These are phyloP conservation scores for Protonibea diacanthus DNA, from an alignment of 2,797 vertebrate genomes.

Conservation along the genomic window DNA sequence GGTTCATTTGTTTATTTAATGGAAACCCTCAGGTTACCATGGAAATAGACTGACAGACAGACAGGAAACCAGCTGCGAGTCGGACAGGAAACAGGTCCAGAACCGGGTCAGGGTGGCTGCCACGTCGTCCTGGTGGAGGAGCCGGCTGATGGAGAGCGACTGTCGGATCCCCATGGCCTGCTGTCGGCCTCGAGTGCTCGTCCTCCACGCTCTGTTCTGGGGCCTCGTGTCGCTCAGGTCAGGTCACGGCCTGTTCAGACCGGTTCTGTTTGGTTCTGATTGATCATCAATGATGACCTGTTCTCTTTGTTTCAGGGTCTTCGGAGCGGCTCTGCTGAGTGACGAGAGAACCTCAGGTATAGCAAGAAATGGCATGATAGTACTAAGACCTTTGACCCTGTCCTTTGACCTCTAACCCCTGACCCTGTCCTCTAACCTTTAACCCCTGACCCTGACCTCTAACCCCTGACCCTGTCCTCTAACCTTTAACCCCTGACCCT, in stretches of 20 bases:
- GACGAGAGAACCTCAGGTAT: constrained; percentile 83
- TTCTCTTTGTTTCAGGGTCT: constrained; percentile 79
- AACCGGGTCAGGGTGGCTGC: constrained; percentile 51
- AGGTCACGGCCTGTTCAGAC: constrained; percentile 2
- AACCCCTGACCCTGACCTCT: too few species aligned
- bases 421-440: too few species aligned
- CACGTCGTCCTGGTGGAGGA: constrained; percentile 47
- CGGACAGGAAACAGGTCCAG: neutral
- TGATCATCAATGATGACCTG: neutral
- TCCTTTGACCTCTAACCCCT: too few species aligned
- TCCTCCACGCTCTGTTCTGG: constrained; percentile 86
- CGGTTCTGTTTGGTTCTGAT: too few species aligned
- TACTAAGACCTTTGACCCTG: neutral
- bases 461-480: neutral
- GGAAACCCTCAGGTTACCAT: neutral
- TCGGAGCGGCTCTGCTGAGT: constrained; percentile 82
- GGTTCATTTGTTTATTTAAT: too few species aligned
- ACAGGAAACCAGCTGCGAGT: neutral
- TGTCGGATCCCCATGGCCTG: constrained; percentile 84
- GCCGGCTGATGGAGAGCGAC: constrained; percentile 83
- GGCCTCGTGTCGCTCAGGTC: constrained; percentile 85
- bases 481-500: too few species aligned
- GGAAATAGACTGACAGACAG: neutral
- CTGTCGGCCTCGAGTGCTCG: constrained; percentile 81
- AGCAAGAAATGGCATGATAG: neutral